A percentile compares a stretch with the other conserved stretches of the same genome.
Conservation (phyloP, 2,797 vertebrate genomes). For the Hemibagrus guttatus region DNA sequence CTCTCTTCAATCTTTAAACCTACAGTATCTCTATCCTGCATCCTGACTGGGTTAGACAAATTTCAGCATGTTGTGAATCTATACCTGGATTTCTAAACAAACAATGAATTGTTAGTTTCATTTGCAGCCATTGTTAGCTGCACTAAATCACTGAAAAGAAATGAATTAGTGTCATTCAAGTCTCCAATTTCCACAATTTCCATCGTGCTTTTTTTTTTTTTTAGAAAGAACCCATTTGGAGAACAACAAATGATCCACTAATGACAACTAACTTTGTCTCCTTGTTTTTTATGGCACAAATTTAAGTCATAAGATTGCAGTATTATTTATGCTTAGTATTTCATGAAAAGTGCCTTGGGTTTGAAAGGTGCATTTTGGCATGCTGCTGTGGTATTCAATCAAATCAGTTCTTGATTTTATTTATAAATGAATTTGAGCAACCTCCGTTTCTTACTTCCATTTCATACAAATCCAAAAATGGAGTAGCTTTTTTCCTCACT, state of each 20-base stretch:
- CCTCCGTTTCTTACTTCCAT: neutral
- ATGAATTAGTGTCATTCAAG: neutral
- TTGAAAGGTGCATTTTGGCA: neutral
- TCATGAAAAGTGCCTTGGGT: neutral
- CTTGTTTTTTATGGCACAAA: neutral
- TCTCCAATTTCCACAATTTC: too few species aligned
- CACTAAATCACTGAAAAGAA: neutral
- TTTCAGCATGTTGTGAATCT: neutral
- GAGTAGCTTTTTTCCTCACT: neutral
- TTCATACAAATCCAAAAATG: neutral
- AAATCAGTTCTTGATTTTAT: neutral
- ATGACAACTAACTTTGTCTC: neutral
- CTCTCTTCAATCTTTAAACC: constrained; percentile 38
- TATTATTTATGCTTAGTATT: neutral
- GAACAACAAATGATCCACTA: neutral
- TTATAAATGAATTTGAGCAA: neutral
- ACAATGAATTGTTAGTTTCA: neutral
- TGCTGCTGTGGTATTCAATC: neutral
- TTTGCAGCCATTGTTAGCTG: neutral
- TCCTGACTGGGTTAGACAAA: neutral
- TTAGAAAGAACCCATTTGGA: neutral
- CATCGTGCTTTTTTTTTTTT: neutral
- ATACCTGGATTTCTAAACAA: neutral
- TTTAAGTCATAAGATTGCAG: neutral
- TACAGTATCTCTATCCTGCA: constrained; percentile 9